A percentile compares a stretch with the other conserved stretches of the same genome.
Evolutionary conservation across 2,888 invertebrate genomes (phyloP).

Genomic region (Autographa gamma): DNA sequence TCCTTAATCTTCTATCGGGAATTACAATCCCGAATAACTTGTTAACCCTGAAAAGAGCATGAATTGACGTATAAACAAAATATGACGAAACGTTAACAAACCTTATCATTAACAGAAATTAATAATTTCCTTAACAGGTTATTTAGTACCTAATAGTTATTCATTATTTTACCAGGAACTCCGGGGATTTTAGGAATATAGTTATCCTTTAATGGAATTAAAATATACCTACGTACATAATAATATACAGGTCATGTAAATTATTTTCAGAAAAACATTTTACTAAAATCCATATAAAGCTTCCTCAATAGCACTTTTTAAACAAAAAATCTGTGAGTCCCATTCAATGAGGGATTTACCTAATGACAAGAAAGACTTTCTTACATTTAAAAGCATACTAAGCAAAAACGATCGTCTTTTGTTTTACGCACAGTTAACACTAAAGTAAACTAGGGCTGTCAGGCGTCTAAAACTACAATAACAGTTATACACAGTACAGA

Average conservation of each 20-base stretch:
- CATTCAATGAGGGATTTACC: too few species aligned
- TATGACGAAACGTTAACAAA: not conserved
- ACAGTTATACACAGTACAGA: not conserved
- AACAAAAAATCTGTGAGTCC: too few species aligned
- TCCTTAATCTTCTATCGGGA: not conserved
- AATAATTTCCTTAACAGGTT: not conserved
- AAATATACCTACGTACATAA: too few species aligned
- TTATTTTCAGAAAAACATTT: too few species aligned
- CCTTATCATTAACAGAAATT: not conserved
- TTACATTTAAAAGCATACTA: not conserved
- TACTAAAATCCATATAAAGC: too few species aligned
- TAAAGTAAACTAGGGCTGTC: not conserved
- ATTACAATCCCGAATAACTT: not conserved
- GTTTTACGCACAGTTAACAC: not conserved
- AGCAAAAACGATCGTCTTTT: not conserved
- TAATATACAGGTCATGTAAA: too few species aligned
- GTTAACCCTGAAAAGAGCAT: not conserved
- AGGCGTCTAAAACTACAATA: not conserved
- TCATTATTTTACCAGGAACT: not conserved
- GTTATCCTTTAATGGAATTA: not conserved
- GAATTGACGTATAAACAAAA: not conserved
- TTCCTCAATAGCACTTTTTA: too few species aligned
- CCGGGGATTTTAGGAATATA: not conserved
- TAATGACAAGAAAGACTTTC: not conserved
- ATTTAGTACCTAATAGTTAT: not conserved